A percentile compares a stretch with the other conserved stretches of the same genome.
phyloP scores from a whole-genome alignment of 2,113 vertebrate genomes.

The Amblyornis subalaris region DNA sequence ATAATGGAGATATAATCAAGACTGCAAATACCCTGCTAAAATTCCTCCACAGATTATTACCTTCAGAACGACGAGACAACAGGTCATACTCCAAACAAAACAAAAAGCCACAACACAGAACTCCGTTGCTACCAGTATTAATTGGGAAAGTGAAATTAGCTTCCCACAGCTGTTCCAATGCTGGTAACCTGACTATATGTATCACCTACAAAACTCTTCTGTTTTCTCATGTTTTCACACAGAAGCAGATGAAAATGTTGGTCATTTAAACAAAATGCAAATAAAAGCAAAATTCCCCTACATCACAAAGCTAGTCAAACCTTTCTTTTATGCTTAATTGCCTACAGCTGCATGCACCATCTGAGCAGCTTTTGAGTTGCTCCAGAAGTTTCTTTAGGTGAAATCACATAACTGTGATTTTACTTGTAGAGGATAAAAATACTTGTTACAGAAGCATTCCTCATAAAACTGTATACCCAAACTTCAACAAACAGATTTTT shows the following conservation, averaged over 20 bases:
- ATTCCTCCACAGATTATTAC: background rate
- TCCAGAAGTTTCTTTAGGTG: background rate
- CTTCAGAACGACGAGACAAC: background rate
- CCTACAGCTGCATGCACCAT: background rate
- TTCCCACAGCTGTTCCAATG: background rate
- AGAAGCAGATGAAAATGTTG: background rate
- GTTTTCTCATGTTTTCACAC: background rate
- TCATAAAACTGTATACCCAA: background rate
- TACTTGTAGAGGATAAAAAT: background rate
- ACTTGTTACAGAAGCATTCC: background rate
- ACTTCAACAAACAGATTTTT: background rate
- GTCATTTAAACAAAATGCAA: background rate
- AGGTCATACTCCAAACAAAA: background rate
- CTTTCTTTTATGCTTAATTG: background rate
- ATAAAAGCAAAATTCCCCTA: background rate
- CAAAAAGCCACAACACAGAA: background rate
- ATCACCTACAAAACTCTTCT: background rate
- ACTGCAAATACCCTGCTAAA: background rate
- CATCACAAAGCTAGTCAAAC: background rate
- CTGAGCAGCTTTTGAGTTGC: background rate
- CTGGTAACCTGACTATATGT: background rate
- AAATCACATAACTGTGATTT: background rate
- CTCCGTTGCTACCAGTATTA: background rate
- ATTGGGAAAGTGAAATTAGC: background rate
- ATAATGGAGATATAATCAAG: background rate